These are phyloP conservation scores for Microtus montanus DNA, from an alignment of 2,113 vertebrate genomes.

Conservation along the genomic window DNA sequence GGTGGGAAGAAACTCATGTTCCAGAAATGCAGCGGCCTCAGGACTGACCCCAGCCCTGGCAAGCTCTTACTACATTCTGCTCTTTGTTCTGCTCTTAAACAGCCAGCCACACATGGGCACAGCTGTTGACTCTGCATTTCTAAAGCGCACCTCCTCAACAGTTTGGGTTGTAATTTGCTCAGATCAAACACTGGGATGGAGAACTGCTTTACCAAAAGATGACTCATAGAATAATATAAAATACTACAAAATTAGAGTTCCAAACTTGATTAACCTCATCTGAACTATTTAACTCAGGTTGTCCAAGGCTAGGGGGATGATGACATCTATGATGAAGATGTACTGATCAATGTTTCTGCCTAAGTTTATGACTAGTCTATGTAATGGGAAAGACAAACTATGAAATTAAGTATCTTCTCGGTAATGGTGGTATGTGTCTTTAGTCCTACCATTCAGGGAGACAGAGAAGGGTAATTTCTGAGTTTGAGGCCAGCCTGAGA, in stretches of 20 bases:
- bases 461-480: neutral
- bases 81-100: constrained; percentile 52
- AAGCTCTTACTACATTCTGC: constrained; percentile 60
- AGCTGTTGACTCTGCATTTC: constrained; percentile 59
- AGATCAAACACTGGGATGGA: constrained; percentile 47
- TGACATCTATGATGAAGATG: neutral
- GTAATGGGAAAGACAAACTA: neutral
- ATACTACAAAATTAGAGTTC: constrained; percentile 52
- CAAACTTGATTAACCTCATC: constrained; percentile 62
- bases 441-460: neutral
- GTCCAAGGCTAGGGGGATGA: neutral
- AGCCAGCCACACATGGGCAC: neutral
- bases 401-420: neutral
- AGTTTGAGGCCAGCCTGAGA: neutral
- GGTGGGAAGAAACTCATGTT: neutral
- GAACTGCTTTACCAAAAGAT: constrained; percentile 54
- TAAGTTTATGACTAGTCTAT: neutral
- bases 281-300: constrained; percentile 59
- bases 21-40: neutral
- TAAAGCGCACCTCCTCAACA: constrained; percentile 1
- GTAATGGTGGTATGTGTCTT: neutral
- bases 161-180: neutral
- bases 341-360: neutral
- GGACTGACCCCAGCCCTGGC: constrained; percentile 6
- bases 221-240: constrained; percentile 41